Percentiles rank a stretch among this genome's conserved stretches.
phyloP scores from a whole-genome alignment of 2,888 invertebrate species.

The Auanema sp. region DNA sequence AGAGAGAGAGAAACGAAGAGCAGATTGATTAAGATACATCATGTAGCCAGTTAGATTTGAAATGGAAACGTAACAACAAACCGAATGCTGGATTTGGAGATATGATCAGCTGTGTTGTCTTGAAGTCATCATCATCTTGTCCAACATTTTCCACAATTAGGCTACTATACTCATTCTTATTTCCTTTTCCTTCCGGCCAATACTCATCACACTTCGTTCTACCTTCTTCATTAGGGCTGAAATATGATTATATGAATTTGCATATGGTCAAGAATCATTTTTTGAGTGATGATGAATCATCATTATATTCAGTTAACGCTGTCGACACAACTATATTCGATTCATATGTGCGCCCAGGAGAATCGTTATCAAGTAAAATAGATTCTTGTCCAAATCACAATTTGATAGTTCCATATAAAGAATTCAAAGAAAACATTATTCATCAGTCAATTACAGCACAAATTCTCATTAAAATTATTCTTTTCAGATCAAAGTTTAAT shows the following conservation, averaged over 20 bases:
- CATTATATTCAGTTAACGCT: no score
- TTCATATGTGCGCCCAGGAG: no score
- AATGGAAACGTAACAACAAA: neutral
- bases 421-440: neutral
- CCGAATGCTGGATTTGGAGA: slow-evolving; percentile 19
- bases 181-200: slow-evolving; percentile 38
- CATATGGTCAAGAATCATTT: no score
- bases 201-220: slow-evolving; percentile 41
- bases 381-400: no score
- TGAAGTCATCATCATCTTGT: slow-evolving; percentile 31
- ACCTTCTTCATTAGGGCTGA: slow-evolving; percentile 43
- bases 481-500: neutral
- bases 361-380: no score
- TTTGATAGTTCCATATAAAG: no score
- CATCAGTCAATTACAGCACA: neutral
- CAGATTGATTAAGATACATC: no score
- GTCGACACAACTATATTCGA: no score
- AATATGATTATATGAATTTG: no score
- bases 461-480: neutral
- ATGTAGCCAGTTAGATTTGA: neutral
- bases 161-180: slow-evolving; percentile 18
- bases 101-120: slow-evolving; percentile 22
- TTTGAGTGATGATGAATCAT: no score
- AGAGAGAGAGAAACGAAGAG: slow-evolving; percentile 2
- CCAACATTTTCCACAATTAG: slow-evolving; percentile 33